Base-by-base conservation (phyloP, 2,888 invertebrate genomes). In the Eupithecia insigniata region DNA sequence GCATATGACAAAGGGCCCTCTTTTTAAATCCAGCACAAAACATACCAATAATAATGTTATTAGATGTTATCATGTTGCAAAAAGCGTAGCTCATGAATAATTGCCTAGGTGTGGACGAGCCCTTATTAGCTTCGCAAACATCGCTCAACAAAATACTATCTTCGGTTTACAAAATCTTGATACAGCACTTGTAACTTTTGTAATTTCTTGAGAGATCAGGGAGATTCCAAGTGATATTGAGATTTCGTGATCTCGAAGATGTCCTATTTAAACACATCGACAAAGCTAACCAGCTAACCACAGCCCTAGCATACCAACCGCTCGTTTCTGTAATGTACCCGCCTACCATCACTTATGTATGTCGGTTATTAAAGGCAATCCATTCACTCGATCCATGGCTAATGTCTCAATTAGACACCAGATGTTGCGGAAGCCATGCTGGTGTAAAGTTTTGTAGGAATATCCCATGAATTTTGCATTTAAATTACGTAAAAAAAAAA, bases 361-460 rank as follows among this genome's bases (percentile, higher is more conserved):
- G 89, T 86, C 84, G 83, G 89, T 88, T 91, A 92, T 92, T 91
- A 91, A 90, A 91, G 88, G 85, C 83, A 84, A 87, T 87, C 87
- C 88, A 85, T 89, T 89, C 83, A 83, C 86, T 85, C 88, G 87
- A 89, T 87, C 89, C 84, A 77, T 84, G 85, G 86, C 87, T 92
- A 93, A 93, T 93, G 91, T 89, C 90, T 92, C 91, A 91, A 92
- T 92, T 92, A 92, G 89, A 89, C 89, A 89, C 89, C 73, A 73
- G 70, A 73, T 73, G 71, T 66, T 68, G 43, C 65, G 55, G 39
- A 12, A 30, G 34, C 61, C 61, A n/a, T 18, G 32, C 12, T 30
- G 34, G 28, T 61, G 61, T 62, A 62, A 62, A 34, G 61, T 34
- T 62, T 32, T 32, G n/a, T 34, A 8, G 30, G 2, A 32, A 60